Evolutionary conservation across 2,888 invertebrate species (phyloP).

Genomic region (Hirtodrosophila duncani): DNA sequence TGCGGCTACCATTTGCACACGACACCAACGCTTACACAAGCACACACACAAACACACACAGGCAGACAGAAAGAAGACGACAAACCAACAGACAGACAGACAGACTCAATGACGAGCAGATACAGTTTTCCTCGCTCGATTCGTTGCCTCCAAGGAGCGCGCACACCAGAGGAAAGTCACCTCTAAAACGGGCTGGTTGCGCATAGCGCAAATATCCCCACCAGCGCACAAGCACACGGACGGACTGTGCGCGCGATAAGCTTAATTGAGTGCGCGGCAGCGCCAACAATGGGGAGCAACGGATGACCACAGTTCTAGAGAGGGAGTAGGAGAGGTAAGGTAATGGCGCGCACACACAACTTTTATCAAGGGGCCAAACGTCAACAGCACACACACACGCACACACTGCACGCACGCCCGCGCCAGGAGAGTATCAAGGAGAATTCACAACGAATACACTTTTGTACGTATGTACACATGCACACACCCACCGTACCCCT

Average conservation of each 20-base stretch:
- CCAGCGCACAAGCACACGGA: conserved; percentile 23
- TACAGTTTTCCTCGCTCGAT: conserved; percentile 24
- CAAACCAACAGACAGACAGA: conserved; percentile 20
- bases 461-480: conserved; percentile 1
- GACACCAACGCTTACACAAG: conserved; percentile 47
- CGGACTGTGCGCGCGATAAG: conserved; percentile 64
- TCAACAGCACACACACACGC: conserved; percentile 26
- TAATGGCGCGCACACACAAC: conserved; percentile 34
- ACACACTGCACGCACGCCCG: conserved; percentile 9
- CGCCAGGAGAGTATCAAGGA: too few relatives aligned
- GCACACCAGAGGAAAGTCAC: conserved; percentile 59
- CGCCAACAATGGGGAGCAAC: conserved; percentile 25
- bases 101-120: conserved; percentile 38
- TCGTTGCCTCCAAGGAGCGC: conserved; percentile 61
- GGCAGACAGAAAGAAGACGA: not conserved
- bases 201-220: conserved; percentile 59
- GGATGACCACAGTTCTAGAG: conserved; percentile 18
- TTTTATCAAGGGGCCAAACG: conserved; percentile 65
- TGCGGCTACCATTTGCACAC: conserved; percentile 61
- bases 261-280: conserved; percentile 63
- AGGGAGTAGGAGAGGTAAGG: conserved; percentile 16
- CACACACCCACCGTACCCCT: conserved; percentile 22
- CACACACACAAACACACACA: conserved; percentile 1
- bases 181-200: conserved; percentile 51
- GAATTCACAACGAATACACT: not conserved